These are phyloP conservation scores for Halesus radiatus DNA, from an alignment of 1,140 invertebrate species.

Conservation along the genomic window DNA sequence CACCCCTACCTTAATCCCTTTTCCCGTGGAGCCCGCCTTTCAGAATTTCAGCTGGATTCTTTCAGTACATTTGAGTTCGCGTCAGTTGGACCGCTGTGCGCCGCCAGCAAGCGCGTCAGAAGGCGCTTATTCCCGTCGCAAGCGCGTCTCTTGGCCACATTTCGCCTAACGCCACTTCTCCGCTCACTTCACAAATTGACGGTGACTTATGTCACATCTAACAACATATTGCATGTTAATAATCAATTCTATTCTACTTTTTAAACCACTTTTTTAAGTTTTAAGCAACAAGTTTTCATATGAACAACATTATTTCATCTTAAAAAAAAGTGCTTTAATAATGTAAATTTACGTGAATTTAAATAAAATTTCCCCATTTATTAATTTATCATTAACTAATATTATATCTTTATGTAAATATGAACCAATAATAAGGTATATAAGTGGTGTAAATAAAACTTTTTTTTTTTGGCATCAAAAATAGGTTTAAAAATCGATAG, in stretches of 20 bases:
- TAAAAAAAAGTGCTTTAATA: neutral
- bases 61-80: neutral
- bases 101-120: neutral
- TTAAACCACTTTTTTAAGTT: neutral
- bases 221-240: neutral
- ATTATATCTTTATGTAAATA: neutral
- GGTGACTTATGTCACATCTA: neutral
- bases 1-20: too few relatives aligned
- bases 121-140: neutral
- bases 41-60: conserved; percentile 25
- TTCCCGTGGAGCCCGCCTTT: neutral
- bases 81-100: conserved; percentile 15
- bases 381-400: neutral
- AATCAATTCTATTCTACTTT: neutral
- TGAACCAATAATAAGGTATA: too few relatives aligned
- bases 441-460: too few relatives aligned
- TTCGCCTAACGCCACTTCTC: neutral
- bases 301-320: neutral
- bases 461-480: too few relatives aligned
- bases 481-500: too few relatives aligned
- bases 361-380: neutral
- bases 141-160: neutral
- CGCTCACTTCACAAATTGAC: neutral
- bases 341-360: neutral
- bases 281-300: neutral